These are phyloP conservation scores for Protophormia terraenovae DNA, from an alignment of 2,888 invertebrate genomes.

Conservation along the genomic window DNA sequence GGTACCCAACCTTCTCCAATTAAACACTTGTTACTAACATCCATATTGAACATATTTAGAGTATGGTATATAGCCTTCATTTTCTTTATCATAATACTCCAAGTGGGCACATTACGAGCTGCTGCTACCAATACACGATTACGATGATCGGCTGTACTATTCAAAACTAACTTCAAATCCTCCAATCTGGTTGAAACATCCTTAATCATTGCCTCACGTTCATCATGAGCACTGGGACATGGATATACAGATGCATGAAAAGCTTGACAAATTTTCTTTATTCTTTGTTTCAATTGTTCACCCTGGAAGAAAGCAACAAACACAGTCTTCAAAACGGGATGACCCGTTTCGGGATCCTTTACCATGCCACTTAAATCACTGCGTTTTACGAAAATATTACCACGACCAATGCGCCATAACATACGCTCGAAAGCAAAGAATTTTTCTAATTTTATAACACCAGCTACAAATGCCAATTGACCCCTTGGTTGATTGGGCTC, in stretches of 20 bases:
- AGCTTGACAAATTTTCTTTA: constrained; percentile 94
- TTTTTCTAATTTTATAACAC: constrained; percentile 91
- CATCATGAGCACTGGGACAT: constrained; percentile 90
- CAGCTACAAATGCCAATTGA: constrained; percentile 88
- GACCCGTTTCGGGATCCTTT: constrained; percentile 87
- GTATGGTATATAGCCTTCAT: constrained; percentile 97
- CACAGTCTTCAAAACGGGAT: constrained; percentile 89
- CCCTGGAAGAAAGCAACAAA: constrained; percentile 93
- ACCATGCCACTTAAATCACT: constrained; percentile 88
- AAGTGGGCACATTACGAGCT: constrained; percentile 90
- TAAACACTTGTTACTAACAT: constrained; percentile 93
- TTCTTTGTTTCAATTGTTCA: constrained; percentile 90
- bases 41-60: constrained; percentile 94
- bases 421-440: constrained; percentile 92
- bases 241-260: constrained; percentile 93
- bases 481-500: constrained; percentile 81
- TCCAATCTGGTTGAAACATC: constrained; percentile 91
- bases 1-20: constrained; percentile 96
- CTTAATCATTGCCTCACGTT: constrained; percentile 90
- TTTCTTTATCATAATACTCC: constrained; percentile 91
- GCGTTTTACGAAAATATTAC: constrained; percentile 91
- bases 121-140: constrained; percentile 90
- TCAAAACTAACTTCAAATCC: constrained; percentile 89
- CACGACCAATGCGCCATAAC: constrained; percentile 93
- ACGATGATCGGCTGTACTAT: constrained; percentile 92